Conservation (phyloP, 1,140 invertebrate species). For the Zaprionus ornatus region DNA sequence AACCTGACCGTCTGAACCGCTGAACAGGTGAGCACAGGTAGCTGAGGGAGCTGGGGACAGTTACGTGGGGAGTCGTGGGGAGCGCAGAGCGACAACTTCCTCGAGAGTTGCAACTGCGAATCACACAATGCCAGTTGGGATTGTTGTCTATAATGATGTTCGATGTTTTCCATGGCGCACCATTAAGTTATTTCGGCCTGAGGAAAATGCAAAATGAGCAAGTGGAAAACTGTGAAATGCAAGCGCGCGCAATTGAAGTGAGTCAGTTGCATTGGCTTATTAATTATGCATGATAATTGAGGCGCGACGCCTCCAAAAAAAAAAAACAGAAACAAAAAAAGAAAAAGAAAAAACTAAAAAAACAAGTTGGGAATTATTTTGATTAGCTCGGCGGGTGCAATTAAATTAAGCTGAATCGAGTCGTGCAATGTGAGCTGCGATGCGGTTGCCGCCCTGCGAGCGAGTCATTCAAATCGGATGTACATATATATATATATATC, state of each 20-base stretch:
- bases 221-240: constrained; percentile 7
- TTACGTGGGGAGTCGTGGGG: constrained; percentile 51
- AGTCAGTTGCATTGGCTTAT: constrained; percentile 31
- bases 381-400: constrained; percentile 57
- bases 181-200: constrained; percentile 17
- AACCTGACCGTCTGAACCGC: constrained; percentile 68
- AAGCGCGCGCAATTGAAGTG: constrained; percentile 7
- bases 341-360: background rate
- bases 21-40: background rate
- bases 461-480: constrained; percentile 6
- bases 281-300: constrained; percentile 72
- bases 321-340: no score
- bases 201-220: constrained; percentile 1
- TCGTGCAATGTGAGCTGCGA: constrained; percentile 48
- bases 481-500: constrained; percentile 7
- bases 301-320: background rate
- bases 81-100: constrained; percentile 55
- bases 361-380: constrained; percentile 63
- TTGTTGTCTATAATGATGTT: background rate
- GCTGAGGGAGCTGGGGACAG: constrained; percentile 32
- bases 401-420: constrained; percentile 53
- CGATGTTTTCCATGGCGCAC: constrained; percentile 13
- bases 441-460: constrained; percentile 52
- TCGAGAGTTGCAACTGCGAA: constrained; percentile 39
- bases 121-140: background rate